A percentile compares a stretch with the other conserved stretches of the same genome.
Conservation (phyloP, 1,140 invertebrate species). For the Bombus affinis region DNA sequence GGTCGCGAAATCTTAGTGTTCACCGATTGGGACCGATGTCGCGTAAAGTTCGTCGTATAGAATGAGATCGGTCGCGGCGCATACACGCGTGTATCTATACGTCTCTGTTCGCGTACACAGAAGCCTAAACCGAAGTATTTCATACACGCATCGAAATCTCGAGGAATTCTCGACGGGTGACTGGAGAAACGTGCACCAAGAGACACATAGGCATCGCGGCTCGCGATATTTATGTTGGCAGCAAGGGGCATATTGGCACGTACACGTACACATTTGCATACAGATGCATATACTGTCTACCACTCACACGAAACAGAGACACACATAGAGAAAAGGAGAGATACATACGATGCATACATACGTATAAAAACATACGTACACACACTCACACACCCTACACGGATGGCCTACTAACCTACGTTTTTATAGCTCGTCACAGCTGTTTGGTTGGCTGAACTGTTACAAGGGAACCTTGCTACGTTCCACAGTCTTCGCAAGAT, state of each 20-base stretch:
- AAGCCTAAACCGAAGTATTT: background rate
- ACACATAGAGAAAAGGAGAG: background rate
- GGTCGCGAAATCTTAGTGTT: background rate
- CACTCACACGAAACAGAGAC: conserved; percentile 6
- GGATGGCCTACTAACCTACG: conserved; percentile 78
- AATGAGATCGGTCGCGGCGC: background rate
- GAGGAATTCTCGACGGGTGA: conserved; percentile 33
- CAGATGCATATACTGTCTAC: conserved; percentile 16
- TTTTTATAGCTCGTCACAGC: conserved; percentile 83
- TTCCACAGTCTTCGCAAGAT: conserved; percentile 83
- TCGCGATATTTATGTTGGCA: conserved; percentile 60
- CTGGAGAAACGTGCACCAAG: conserved; percentile 42
- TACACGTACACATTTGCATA: conserved; percentile 25
- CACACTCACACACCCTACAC: conserved; percentile 57
- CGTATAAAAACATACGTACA: conserved; percentile 39
- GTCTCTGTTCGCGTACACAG: background rate
- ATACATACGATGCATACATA: conserved; percentile 15
- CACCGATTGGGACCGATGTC: background rate
- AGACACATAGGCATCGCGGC: conserved; percentile 45
- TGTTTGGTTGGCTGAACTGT: conserved; percentile 83
- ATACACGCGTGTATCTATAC: background rate
- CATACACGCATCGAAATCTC: conserved; percentile 30
- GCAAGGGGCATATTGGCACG: conserved; percentile 61
- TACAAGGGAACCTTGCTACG: conserved; percentile 83
- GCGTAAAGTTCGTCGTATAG: too few relatives aligned